A percentile compares a stretch with the other conserved stretches of the same genome.
Evolutionary conservation across 2,888 invertebrate species (phyloP).

Genomic region (Buathra laborator): DNA sequence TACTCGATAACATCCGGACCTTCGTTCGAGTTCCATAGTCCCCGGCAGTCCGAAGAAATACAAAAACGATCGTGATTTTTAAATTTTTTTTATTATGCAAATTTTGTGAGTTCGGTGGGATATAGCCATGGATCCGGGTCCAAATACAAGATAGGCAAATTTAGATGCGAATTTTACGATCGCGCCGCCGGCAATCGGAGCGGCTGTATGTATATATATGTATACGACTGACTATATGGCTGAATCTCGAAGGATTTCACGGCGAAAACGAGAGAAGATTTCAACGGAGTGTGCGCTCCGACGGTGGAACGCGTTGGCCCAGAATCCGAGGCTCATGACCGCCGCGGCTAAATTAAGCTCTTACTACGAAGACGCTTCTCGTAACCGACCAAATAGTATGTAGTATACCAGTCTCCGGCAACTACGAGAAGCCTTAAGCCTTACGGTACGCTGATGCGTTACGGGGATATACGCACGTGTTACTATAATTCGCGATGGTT

Average conservation of each 20-base stretch:
- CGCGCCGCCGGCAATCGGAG: background rate
- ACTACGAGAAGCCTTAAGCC: slow-evolving; percentile 4
- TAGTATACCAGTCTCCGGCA: background rate
- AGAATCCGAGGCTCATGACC: slow-evolving; percentile 68
- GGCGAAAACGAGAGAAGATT: slow-evolving; percentile 14
- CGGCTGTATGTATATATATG: background rate
- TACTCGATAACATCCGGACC: slow-evolving; percentile 67
- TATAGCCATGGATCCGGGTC: background rate
- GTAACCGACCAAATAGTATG: slow-evolving; percentile 53
- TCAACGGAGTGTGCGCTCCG: slow-evolving; percentile 25
- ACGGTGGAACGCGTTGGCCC: slow-evolving; percentile 64
- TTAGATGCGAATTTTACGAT: background rate
- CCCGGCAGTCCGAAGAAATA: background rate
- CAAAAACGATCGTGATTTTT: background rate
- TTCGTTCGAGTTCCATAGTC: slow-evolving; percentile 19
- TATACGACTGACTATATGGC: background rate
- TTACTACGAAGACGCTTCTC: slow-evolving; percentile 62
- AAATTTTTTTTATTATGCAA: background rate
- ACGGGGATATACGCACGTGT: slow-evolving; percentile 37
- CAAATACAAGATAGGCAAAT: background rate
- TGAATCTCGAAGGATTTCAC: slow-evolving; percentile 16
- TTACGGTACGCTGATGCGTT: slow-evolving; percentile 40
- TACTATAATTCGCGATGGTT: slow-evolving; percentile 8
- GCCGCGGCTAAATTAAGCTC: slow-evolving; percentile 65
- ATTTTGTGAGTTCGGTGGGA: background rate